Evolutionary conservation across 2,888 invertebrate genomes (phyloP).

Genomic region (Dimorphilus gyrociliatus): DNA sequence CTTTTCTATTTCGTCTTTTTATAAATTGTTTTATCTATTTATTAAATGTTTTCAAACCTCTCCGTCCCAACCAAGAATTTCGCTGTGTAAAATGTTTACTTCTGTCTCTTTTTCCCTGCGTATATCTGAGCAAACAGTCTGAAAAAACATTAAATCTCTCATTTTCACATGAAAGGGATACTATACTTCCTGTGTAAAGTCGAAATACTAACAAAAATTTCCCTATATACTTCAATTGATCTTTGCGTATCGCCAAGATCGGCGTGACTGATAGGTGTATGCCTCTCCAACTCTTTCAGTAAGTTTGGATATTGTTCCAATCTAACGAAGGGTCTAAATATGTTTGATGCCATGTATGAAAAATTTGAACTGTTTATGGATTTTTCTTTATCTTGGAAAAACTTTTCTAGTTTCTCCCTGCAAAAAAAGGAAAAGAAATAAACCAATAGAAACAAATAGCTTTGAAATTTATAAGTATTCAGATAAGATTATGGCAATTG

Average conservation of each 20-base stretch:
- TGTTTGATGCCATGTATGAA: constrained; percentile 70
- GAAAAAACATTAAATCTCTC: constrained; percentile 11
- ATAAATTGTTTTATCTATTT: no score
- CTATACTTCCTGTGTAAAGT: no score
- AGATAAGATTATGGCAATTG: no score
- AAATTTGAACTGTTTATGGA: no score
- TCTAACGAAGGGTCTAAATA: constrained; percentile 85
- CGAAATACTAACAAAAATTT: constrained; percentile 59
- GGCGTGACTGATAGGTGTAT: constrained; percentile 75
- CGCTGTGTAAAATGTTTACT: constrained; percentile 78
- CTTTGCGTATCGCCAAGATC: constrained; percentile 93
- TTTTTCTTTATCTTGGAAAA: no score
- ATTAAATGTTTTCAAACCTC: constrained; percentile 41
- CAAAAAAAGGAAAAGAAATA: no score
- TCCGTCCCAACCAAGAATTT: constrained; percentile 88
- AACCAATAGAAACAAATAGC: no score
- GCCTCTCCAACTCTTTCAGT: constrained; percentile 83
- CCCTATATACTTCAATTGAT: constrained; percentile 81
- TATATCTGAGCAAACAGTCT: constrained; percentile 70
- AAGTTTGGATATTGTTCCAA: constrained; percentile 71
- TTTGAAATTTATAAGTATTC: no score
- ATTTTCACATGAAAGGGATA: no score
- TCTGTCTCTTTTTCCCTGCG: constrained; percentile 88
- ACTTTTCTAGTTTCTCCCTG: no score
- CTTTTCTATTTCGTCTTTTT: no score